A percentile compares a stretch with the other conserved stretches of the same genome.
Evolutionary conservation across 2,888 invertebrate species (phyloP).

Genomic region (Entomobrya proxima): DNA sequence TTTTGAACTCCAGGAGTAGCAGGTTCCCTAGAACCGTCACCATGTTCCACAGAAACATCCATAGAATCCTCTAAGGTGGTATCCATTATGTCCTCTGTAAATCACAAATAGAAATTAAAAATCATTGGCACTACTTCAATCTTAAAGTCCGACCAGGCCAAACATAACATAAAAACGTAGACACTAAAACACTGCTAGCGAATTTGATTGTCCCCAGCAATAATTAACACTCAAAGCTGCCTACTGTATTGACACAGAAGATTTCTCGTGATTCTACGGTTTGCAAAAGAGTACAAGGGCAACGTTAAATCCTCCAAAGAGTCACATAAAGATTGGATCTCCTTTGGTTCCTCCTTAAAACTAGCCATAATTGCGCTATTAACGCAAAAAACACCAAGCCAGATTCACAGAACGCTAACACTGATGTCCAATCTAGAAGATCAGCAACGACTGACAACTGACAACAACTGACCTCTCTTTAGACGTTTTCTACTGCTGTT

Average conservation of each 20-base stretch:
- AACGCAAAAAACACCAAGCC: neutral
- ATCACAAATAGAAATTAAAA: no score
- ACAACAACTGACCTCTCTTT: no score
- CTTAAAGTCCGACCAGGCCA: no score
- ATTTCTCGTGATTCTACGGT: neutral
- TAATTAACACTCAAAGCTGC: neutral
- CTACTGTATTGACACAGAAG: neutral
- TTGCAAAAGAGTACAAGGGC: neutral
- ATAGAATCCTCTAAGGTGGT: neutral
- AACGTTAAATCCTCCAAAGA: neutral
- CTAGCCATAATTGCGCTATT: neutral
- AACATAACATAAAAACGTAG: no score
- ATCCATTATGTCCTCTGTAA: constrained; percentile 12
- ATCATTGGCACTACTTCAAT: no score
- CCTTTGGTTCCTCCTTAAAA: neutral
- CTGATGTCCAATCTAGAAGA: no score
- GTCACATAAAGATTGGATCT: neutral
- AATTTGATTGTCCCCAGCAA: neutral
- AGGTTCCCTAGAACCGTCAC: neutral
- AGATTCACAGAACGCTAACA: no score
- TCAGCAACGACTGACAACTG: no score
- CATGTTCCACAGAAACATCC: neutral
- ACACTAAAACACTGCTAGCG: no score
- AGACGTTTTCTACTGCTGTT: no score
- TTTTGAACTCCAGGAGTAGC: constrained; percentile 27